Evolutionary conservation across 2,888 invertebrate genomes (phyloP), one percentile per base, ranked within the genome.

Genomic region (Cryptus viduatorius): DNA sequence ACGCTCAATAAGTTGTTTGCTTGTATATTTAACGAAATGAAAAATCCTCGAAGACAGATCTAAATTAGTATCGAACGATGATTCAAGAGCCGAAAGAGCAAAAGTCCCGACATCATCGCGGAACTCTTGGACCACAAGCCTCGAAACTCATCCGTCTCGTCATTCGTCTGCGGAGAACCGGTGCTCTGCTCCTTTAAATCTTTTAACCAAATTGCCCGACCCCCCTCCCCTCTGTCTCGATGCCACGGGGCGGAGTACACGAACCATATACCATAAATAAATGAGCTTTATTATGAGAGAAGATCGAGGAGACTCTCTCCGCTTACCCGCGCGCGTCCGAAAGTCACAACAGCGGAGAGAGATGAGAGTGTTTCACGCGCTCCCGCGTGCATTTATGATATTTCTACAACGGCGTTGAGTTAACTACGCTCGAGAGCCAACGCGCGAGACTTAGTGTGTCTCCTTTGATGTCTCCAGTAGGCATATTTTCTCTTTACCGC

Each of bases 381-480:
- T 90, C 92, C 31, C 90, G 88, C 91, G 91, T 91, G 90, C 90
- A 93, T 93, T 93, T 93, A 93, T 93, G 91, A 92, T 93, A 93
- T 93, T 93, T 93, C 92, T 90, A 90, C 89, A 90, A 85, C 87
- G 90, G 88, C 86, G 84, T 87, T 79, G 82, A 79, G 76, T 75
- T 82, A 81, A 73, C 86, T 61, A 29, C 80, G 79, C 72, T 64
- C 53, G 59, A 79, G 79, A 73, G 79, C 65, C 64, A 53, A 77
- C 61, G 24, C 68, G 77, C 56, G 65, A 37, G 59, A 68, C 56
- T 68, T 75, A 83, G 86, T 65, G 76, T 61, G 84, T 65, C 85
- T 83, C 87, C 92, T 92, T 93, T 93, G 92, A 93, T 91, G 89
- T 90, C 85, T 83, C 84, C 86, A 85, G 72, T 83, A 82, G 75